Conservation (phyloP, 2,797 vertebrate species). For the Clamator glandarius region DNA sequence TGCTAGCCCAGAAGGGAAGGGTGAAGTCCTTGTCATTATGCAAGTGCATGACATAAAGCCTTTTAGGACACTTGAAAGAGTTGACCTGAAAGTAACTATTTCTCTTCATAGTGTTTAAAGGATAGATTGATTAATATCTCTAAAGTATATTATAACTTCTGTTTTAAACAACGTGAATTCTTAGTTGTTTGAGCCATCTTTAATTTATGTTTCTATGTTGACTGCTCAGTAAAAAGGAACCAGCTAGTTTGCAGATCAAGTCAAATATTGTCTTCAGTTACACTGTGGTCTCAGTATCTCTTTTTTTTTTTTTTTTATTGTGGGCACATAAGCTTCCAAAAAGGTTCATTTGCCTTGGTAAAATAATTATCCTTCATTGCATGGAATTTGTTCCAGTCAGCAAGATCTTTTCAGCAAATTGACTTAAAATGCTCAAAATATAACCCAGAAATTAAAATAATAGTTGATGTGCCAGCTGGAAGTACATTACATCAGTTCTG, state of each 20-base stretch:
- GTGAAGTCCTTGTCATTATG: not conserved
- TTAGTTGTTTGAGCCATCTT: not conserved
- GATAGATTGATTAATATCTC: not conserved
- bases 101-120: not conserved
- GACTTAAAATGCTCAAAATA: not conserved
- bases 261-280: not conserved
- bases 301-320: fast-evolving
- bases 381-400: not conserved
- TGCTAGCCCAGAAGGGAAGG: not conserved
- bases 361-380: not conserved
- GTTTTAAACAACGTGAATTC: not conserved
- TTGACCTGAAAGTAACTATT: not conserved
- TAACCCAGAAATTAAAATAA: not conserved
- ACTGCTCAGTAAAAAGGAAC: not conserved
- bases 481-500: not conserved
- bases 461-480: not conserved
- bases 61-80: not conserved
- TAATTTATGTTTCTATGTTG: fast-evolving
- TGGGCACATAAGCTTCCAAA: not conserved
- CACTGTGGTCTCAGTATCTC: not conserved
- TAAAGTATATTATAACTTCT: not conserved
- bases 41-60: not conserved
- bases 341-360: not conserved
- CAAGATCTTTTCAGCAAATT: not conserved
- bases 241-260: not conserved